Evolutionary conservation across 2,888 invertebrate species (phyloP), one percentile per base, ranked within the genome.

Genomic region (Tenthredo mesomela): DNA sequence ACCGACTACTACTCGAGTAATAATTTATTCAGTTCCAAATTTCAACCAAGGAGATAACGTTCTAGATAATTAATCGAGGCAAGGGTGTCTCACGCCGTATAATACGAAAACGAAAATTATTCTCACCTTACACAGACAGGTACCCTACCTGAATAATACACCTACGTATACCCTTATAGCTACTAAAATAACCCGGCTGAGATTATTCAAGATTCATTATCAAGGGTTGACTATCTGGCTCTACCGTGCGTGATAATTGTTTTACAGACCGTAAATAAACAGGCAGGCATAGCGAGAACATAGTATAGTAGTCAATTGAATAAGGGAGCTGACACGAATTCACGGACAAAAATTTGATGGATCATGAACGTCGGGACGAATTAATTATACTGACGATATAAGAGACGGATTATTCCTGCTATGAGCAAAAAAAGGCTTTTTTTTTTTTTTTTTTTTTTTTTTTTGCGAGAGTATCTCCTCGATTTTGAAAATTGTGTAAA

Each of bases 181-280:
- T 18, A 70, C 29, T 29, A n/a, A 33, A 37, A 70, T 70, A 18
- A 33, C 18, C 70, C 15, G 25, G 25, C 18, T 33, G 18, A 43
- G 40, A 73, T 37, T 25, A 21, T 73, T 40, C 21, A 12, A 73
- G 43, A 73, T 73, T 73, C 21, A 10, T 21, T 37, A 43, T 73
- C 71, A 73, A 73, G 71, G 29, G 21, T 18, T 43, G 18, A 43
- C 40, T 43, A 40, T 73, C 71, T 73, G 21, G 43, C 43, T 21
- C 4, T 21, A 21, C 40, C 71, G 71, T 73, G 71, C 71, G 71
- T 73, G 43, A 43, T 73, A 73, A 73, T 73, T 73, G 71, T 43
- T 73, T 73, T 73, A 37, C 29, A 73, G 71, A 73, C 43, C 43
- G 25, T 73, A 21, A 73, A 73, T 40, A 73, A 73, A 73, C 21